A percentile compares a stretch with the other conserved stretches of the same genome.
Conservation (phyloP, 2,113 vertebrate species). For the Panurus biarmicus region DNA sequence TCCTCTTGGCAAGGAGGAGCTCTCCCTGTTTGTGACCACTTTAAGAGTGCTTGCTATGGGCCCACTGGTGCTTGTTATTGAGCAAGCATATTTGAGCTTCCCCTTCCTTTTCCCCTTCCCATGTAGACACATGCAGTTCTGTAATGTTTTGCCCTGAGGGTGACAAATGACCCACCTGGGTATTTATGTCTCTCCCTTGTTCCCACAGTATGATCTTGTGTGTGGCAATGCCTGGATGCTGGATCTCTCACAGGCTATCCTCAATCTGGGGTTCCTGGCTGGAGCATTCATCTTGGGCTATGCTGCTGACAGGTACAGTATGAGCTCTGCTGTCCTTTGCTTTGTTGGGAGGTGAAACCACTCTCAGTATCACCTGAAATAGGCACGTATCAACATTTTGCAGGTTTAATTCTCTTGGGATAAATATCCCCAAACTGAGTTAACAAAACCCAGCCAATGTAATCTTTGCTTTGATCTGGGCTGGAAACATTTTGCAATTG, state of each 20-base stretch:
- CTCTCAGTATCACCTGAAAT: not conserved
- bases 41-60: not conserved
- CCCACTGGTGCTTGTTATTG: not conserved
- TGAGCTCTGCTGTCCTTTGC: not conserved
- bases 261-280: constrained; percentile 86
- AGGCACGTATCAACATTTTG: not conserved
- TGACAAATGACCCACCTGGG: not conserved
- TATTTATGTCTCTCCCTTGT: not conserved
- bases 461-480: not conserved
- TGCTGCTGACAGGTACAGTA: constrained; percentile 86
- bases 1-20: not conserved
- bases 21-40: not conserved
- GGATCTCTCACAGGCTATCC: constrained; percentile 86
- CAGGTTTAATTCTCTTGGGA: not conserved
- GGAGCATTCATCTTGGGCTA: constrained; percentile 88
- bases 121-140: not conserved
- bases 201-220: constrained; percentile 87
- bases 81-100: not conserved
- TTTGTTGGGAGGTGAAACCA: not conserved
- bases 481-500: rapidly evolving
- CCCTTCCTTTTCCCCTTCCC: not conserved
- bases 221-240: constrained; percentile 84
- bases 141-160: not conserved
- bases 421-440: not conserved
- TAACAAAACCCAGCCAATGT: not conserved